These are phyloP conservation scores for Babyrousa celebensis DNA, from an alignment of 2,797 vertebrate genomes.

Conservation along the genomic window DNA sequence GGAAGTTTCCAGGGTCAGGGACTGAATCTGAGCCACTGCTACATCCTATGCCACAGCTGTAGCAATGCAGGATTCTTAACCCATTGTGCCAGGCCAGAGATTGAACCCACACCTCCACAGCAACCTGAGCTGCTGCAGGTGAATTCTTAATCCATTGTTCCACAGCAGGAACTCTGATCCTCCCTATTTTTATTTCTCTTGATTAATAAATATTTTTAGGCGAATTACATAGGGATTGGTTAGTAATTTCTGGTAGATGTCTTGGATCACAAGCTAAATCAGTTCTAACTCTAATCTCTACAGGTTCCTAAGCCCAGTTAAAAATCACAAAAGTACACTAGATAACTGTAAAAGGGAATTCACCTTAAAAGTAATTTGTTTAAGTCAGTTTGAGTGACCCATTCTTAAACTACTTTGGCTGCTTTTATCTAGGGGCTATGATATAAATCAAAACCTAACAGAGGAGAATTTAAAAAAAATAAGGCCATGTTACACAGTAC, in stretches of 20 bases:
- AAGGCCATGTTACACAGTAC: background rate
- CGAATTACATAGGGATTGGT: background rate
- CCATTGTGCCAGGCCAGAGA: no score
- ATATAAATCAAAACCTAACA: conserved; percentile 51
- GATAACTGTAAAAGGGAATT: conserved; percentile 59
- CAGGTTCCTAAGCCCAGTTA: conserved; percentile 34
- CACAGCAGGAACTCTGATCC: background rate
- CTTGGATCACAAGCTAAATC: conserved; percentile 44
- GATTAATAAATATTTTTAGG: conserved; percentile 51
- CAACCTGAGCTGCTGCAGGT: no score
- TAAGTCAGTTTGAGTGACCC: conserved; percentile 30
- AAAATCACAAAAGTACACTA: background rate
- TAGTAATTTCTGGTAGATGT: background rate
- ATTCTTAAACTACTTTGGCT: conserved; percentile 56
- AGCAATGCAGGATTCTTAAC: no score
- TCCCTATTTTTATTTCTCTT: conserved; percentile 7
- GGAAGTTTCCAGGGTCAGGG: no score
- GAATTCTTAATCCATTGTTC: no score
- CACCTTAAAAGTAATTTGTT: conserved; percentile 21
- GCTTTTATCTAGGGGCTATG: conserved; percentile 26
- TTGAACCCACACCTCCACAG: no score
- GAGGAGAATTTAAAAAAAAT: conserved; percentile 51
- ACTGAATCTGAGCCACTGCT: no score
- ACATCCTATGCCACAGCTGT: no score
- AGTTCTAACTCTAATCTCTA: conserved; percentile 32